Conservation (phyloP, 2,888 invertebrate genomes). For the Bruchidius siliquastri region DNA sequence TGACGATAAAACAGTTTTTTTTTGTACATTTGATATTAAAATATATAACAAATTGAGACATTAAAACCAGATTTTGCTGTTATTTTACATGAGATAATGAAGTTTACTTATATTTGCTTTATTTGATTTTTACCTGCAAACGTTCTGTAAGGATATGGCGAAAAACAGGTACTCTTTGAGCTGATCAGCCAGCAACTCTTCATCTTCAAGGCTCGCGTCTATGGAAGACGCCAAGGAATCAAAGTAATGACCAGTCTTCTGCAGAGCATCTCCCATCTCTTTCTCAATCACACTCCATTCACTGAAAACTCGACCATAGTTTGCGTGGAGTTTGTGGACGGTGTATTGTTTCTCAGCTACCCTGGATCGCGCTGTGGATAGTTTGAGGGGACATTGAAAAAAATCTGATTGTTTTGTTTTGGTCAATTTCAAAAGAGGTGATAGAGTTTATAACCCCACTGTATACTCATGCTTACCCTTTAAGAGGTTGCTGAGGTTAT, state of each 20-base stretch:
- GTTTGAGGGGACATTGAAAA: no score
- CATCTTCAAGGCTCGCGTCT: conserved; percentile 63
- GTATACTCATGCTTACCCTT: no score
- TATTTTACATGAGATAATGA: no score
- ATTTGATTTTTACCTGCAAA: conserved; percentile 44
- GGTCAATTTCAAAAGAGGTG: no score
- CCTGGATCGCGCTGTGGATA: conserved; percentile 52
- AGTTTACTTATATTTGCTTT: no score
- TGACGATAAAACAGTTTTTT: no score
- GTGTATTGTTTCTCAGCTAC: conserved; percentile 73
- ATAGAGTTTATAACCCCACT: no score
- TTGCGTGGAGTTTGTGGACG: conserved; percentile 73
- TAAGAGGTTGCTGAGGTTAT: conserved; percentile 55
- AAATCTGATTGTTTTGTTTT: no score
- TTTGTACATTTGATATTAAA: no score
- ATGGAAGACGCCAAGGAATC: conserved; percentile 45
- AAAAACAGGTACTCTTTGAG: conserved; percentile 79
- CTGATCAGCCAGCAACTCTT: conserved; percentile 78
- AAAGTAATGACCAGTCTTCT: conserved; percentile 62
- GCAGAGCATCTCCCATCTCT: conserved; percentile 72
- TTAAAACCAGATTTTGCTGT: no score
- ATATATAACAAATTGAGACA: no score
- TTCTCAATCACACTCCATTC: conserved; percentile 83
- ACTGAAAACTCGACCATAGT: conserved; percentile 61
- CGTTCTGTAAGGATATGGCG: conserved; percentile 67